Evolutionary conservation across 2,888 invertebrate species (phyloP).

Genomic region (Cabera pusaria): DNA sequence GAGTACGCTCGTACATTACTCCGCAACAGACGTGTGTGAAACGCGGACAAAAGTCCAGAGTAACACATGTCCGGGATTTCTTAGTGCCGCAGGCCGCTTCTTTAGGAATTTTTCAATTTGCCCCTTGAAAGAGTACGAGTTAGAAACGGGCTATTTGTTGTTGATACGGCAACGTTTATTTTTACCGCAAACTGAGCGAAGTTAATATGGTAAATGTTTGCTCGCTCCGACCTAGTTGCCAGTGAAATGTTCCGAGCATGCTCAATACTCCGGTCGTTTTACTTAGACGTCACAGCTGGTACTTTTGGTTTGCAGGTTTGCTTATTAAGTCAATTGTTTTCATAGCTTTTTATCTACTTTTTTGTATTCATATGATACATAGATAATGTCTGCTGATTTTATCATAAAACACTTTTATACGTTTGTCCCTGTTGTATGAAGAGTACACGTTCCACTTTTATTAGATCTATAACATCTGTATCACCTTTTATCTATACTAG

Average conservation of each 20-base stretch:
- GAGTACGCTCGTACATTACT: conserved; percentile 43
- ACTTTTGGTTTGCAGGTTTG: no score
- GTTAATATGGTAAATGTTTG: conserved; percentile 26
- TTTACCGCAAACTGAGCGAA: conserved; percentile 30
- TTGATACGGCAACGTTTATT: conserved; percentile 32
- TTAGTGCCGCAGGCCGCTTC: conserved; percentile 43
- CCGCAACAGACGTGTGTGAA: conserved; percentile 41
- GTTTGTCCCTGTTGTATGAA: no score
- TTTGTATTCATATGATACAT: no score
- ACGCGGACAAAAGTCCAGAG: conserved; percentile 46
- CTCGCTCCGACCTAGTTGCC: conserved; percentile 8
- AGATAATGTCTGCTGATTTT: no score
- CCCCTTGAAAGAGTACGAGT: conserved; percentile 54
- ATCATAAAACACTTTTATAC: no score
- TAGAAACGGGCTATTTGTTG: conserved; percentile 48
- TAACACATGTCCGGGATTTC: conserved; percentile 43
- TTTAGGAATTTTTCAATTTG: conserved; percentile 63
- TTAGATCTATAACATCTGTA: no score
- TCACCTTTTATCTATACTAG: no score
- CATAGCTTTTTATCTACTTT: no score
- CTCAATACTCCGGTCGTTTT: conserved; percentile 6
- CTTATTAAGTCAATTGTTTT: no score
- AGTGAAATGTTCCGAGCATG: conserved; percentile 8
- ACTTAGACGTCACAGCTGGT: conserved; percentile 6
- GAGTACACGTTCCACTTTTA: no score